A percentile compares a stretch with the other conserved stretches of the same genome.
Evolutionary conservation across 2,113 vertebrate species (phyloP).

Genomic region (Saguinus midas): DNA sequence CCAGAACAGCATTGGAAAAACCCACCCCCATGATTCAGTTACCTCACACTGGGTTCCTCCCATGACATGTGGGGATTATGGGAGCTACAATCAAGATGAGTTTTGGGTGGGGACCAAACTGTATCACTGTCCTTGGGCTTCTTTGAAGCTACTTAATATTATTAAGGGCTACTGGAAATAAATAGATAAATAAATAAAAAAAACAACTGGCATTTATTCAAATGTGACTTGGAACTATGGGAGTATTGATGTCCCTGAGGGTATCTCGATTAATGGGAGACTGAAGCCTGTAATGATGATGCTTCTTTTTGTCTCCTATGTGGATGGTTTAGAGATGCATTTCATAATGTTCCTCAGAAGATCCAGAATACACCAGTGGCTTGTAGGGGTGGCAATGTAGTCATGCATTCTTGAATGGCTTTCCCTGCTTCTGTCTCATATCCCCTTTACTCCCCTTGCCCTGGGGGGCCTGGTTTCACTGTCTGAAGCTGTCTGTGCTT

Average conservation of each 20-base stretch:
- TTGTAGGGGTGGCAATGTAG: too few relatives aligned
- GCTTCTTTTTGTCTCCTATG: neutral
- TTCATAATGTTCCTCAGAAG: neutral
- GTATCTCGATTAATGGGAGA: neutral
- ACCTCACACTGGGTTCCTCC: too few relatives aligned
- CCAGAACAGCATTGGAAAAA: too few relatives aligned
- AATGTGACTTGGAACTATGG: neutral
- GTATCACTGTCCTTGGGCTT: neutral
- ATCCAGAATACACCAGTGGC: rapidly evolving
- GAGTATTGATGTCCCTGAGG: neutral
- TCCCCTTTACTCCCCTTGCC: rapidly evolving
- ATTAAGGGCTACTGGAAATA: neutral
- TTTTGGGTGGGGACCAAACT: too few relatives aligned
- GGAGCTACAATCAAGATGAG: too few relatives aligned
- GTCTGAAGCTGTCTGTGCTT: neutral
- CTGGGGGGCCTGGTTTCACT: neutral
- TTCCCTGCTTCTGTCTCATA: neutral
- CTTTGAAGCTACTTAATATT: neutral
- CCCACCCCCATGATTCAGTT: too few relatives aligned
- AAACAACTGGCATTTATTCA: neutral
- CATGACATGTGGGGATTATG: too few relatives aligned
- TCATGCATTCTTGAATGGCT: neutral
- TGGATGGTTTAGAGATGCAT: neutral
- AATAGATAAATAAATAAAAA: neutral
- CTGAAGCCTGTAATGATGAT: neutral